Evolutionary conservation across 2,797 vertebrate genomes (phyloP), one percentile per base, ranked within the genome.

Genomic region (Sebastes goodei): DNA sequence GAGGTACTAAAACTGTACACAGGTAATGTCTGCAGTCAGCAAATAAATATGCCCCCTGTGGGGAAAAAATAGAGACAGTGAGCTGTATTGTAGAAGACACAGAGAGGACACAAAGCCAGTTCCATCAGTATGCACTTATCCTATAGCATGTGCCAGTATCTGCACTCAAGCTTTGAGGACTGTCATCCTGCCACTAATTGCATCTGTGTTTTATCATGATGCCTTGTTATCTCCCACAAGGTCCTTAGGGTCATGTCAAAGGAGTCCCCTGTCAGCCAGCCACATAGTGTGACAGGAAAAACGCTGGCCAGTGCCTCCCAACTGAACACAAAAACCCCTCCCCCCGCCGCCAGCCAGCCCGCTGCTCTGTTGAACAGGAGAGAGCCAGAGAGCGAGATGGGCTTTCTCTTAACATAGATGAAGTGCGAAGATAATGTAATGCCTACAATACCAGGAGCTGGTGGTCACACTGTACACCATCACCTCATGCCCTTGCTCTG

Each of bases 121-220:
- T 61, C 68, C 83, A 85, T 81, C 84, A 87, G 76, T 76, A 80
- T 85, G 63, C 62, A 76, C 71, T 89, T 89, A 85, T 87, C 86
- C 83, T 25, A 46, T 60, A 68, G 32, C 74, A 87, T 80, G 65
- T 83, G 76, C 83, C 86, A 80, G 67, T 86, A 88, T 89, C 83
- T 78, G 71, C 73, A 78, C 77, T 83, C 76, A 30, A 29, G 68
- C 52, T 72, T 79, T 70, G 73, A 75, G n/a, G 60, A 71, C 91
- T 81, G 80, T 85, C 85, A 88, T 83, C 71, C 52, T 82, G 74
- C 68, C 74, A 78, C 85, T 93, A 92, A 94, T 91, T 94, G 93
- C 49, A 66, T 86, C 86, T 87, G 80, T 91, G 83, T 89, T 91
- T 93, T 93, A 94, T 94, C 92, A 86, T 78, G 76, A 90, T 90